Conservation (phyloP, 2,113 vertebrate species). For the Myiagra hebetior region DNA sequence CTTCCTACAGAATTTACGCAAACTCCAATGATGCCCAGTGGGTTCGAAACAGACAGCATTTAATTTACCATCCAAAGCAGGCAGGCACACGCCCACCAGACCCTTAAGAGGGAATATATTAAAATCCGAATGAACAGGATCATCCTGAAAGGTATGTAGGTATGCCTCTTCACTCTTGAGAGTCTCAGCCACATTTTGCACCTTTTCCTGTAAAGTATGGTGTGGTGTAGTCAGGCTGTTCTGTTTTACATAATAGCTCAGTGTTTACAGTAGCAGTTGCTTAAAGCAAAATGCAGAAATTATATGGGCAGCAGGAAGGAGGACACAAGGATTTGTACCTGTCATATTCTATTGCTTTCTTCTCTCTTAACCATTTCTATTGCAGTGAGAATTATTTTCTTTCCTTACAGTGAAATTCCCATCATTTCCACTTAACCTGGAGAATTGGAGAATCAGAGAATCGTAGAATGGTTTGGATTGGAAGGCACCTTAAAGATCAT, state of each 20-base stretch:
- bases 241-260: background rate
- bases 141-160: background rate
- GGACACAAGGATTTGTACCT: background rate
- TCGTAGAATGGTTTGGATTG: background rate
- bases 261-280: background rate
- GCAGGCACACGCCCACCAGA: background rate
- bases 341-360: background rate
- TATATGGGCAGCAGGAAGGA: background rate
- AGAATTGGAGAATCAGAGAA: background rate
- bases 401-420: background rate
- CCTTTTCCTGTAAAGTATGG: background rate
- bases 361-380: background rate
- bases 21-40: background rate
- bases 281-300: background rate
- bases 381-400: background rate
- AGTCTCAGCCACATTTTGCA: background rate
- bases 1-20: background rate
- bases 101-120: background rate
- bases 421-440: background rate
- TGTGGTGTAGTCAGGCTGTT: background rate
- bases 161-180: background rate
- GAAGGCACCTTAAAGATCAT: background rate
- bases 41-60: background rate
- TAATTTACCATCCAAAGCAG: background rate
- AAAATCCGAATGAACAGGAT: background rate